phyloP scores from a whole-genome alignment of 2,888 invertebrate genomes.

The Didymodactylos carnosus region DNA sequence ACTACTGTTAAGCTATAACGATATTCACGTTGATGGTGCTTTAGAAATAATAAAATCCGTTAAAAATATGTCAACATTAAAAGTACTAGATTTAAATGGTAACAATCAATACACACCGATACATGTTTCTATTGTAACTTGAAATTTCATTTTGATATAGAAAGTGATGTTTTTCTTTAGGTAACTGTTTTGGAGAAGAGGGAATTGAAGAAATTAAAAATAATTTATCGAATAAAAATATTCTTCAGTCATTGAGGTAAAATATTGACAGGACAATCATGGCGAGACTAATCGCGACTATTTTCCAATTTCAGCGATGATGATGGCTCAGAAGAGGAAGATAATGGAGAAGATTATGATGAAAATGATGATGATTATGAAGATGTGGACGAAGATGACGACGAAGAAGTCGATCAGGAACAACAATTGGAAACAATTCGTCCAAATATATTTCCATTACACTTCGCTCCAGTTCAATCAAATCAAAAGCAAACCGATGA shows the following conservation, averaged over 20 bases:
- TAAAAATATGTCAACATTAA: not conserved
- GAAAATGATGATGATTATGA: not conserved
- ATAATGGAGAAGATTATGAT: not conserved
- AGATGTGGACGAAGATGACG: not conserved
- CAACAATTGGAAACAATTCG: too few species aligned
- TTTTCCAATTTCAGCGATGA: conserved; percentile 5
- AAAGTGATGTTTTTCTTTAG: too few species aligned
- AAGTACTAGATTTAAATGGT: conserved; percentile 9
- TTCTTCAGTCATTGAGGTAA: too few species aligned
- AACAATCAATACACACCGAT: too few species aligned
- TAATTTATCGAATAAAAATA: not conserved
- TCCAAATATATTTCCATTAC: too few species aligned
- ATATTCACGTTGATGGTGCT: not conserved
- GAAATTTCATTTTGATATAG: too few species aligned
- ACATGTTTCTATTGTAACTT: too few species aligned
- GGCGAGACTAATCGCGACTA: too few species aligned
- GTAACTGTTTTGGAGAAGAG: conserved; percentile 4
- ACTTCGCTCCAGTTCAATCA: too few species aligned
- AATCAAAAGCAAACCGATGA: too few species aligned
- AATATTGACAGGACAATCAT: not conserved
- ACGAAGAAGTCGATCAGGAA: not conserved
- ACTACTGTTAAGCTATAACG: conserved; percentile 6
- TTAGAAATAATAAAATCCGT: not conserved
- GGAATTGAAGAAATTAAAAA: conserved; percentile 4
- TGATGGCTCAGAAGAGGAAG: conserved; percentile 10